Percentiles rank a stretch among this genome's conserved stretches.
phyloP scores from a whole-genome alignment of 2,888 invertebrate species.

The Brenthis hecate region DNA sequence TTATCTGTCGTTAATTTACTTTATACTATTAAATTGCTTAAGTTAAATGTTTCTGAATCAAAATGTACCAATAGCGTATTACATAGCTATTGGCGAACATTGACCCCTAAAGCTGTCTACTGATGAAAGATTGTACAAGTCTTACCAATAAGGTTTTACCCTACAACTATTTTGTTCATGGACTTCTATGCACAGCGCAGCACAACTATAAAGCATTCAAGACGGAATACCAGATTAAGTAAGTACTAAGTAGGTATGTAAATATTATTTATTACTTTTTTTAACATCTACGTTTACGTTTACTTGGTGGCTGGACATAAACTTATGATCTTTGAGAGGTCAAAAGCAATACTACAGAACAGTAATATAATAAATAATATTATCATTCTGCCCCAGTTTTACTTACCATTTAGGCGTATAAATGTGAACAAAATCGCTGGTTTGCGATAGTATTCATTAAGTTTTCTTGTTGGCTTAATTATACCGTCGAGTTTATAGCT shows the following conservation, averaged over 20 bases:
- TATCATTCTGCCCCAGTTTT: slow-evolving; percentile 6
- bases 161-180: slow-evolving; percentile 15
- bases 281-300: too few species aligned
- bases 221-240: too few species aligned
- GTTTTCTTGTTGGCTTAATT: slow-evolving; percentile 20
- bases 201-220: too few species aligned
- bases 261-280: too few species aligned
- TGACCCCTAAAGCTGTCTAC: slow-evolving; percentile 12
- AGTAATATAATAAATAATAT: slow-evolving; percentile 1
- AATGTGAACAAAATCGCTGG: slow-evolving; percentile 7
- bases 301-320: too few species aligned
- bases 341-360: neutral
- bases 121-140: slow-evolving; percentile 19
- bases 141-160: slow-evolving; percentile 15
- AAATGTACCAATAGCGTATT: too few species aligned
- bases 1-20: neutral
- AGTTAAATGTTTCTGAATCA: too few species aligned
- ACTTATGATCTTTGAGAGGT: too few species aligned
- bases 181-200: neutral
- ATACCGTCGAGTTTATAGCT: slow-evolving; percentile 20
- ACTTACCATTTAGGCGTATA: neutral
- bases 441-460: slow-evolving; percentile 16
- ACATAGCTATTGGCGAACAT: slow-evolving; percentile 8
- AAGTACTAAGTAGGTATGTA: too few species aligned
- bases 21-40: neutral